Base-by-base conservation (phyloP, 1,140 invertebrate species). In the Panonychus citri region DNA sequence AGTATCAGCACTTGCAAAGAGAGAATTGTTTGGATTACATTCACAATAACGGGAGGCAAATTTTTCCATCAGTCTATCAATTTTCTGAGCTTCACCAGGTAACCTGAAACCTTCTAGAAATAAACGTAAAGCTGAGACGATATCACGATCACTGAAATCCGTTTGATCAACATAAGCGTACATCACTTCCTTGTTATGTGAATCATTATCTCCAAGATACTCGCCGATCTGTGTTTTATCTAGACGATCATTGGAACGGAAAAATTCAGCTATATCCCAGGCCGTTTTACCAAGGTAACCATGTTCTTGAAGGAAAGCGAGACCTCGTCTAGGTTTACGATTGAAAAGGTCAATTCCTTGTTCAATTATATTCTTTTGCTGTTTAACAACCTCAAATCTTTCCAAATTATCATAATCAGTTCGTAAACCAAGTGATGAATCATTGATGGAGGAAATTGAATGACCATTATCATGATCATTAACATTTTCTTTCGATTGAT, bases 31-130 rank as follows among this genome's bases (percentile, higher is more conserved):
- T 43, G 85, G 84, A 78, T 98, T 98, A 65, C 90, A 95, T 71
- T 94, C 88, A 69, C 85, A 95, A 66, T 95, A 99, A 65, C 93
- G 76, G 64, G 88, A 86, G 3, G 95, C 95, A 73, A 99, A 99
- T 71, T 99, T 99, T 71, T 99, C 93, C 91, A 99, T 98, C 3
- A 99, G 69, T 62, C 95, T 77, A 75, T 99, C 95, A 66, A 99
- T 97, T 71, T 99, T 99, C 69, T 99, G 95, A 4, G 95, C 91
- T 73, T 99, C 95, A 0, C 95, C 95, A 1, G 95, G 95, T 30
- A 99, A 72, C 49, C 94, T 74, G 66, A 98, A 99, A 8, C 91
- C 90, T 69, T 94, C 87, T 17, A 99, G 73, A 64, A 99, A 94
- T 61, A 85, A 78, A 54, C 95, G 72, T 3, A 99, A 71, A 4